phyloP scores from a whole-genome alignment of 35 echinoderm and acorn worm species.

The Antedon bifida region DNA sequence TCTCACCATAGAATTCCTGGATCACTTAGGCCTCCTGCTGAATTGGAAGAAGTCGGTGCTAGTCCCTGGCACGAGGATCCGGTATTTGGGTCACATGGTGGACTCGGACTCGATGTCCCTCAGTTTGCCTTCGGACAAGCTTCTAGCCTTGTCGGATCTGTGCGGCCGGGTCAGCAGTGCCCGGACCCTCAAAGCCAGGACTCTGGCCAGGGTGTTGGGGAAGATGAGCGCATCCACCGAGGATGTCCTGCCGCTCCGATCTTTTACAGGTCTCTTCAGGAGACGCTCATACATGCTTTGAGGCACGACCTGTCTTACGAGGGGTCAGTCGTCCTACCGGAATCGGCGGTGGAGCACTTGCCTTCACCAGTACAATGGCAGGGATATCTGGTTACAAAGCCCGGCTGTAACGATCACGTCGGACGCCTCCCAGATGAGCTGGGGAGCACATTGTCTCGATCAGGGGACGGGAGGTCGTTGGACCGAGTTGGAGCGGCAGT shows the following conservation, averaged over 20 bases:
- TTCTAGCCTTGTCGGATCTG: neutral
- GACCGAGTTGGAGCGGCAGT: neutral
- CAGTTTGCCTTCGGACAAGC: neutral
- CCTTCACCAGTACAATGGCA: neutral
- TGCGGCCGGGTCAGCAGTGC: neutral
- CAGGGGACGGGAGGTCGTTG: neutral
- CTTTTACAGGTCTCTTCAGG: neutral
- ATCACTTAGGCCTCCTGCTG: neutral
- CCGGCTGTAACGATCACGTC: neutral
- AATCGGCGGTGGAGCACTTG: neutral
- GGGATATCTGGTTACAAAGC: neutral
- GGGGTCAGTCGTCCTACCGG: neutral
- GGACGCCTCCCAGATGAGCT: neutral
- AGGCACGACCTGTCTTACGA: neutral
- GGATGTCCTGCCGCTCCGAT: neutral
- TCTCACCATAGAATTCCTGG: neutral
- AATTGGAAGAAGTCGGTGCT: constrained; percentile 9
- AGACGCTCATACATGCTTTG: neutral
- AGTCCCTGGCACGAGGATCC: neutral
- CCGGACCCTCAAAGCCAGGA: neutral
- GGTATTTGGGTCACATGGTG: neutral
- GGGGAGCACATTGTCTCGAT: neutral
- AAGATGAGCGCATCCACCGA: neutral
- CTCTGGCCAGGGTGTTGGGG: neutral
- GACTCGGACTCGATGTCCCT: neutral